Base-by-base conservation (phyloP, 2,888 invertebrate species). In the Sceliomorpha sp. region DNA sequence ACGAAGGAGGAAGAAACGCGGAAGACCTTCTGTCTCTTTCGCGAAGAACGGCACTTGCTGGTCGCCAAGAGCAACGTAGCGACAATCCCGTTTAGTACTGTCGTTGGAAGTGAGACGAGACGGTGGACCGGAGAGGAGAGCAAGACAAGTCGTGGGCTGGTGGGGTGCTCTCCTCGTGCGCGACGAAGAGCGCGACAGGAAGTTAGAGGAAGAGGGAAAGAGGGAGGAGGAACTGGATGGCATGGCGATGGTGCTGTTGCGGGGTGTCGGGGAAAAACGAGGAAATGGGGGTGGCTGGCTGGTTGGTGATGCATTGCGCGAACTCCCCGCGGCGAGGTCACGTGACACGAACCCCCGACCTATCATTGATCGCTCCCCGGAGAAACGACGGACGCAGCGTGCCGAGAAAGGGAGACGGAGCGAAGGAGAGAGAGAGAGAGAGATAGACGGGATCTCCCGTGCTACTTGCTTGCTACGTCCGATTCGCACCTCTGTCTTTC, bases 301-400 rank as follows among this genome's bases (percentile, higher is more conserved):
- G 82, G 84, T 81, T 82, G 83, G 83, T 84, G 86, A 86, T 86
- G 86, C 86, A 86, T 86, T 85, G 85, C 85, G 86, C 84, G 84
- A 82, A 84, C 85, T 85, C 83, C 84, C 83, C 83, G 84, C 79
- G 81, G 84, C 78, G 77, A 74, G 85, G 84, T 86, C 86, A 86
- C 85, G 86, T 86, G 86, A 85, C 81, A 79, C 81, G 78, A 79
- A 80, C 81, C 83, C 80, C 81, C 78, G 82, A 80, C 84, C 85
- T 83, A 84, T 85, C 86, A 86, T 86, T 84, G 86, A 86, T 86
- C 86, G 85, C 83, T 85, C 84, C 86, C 85, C 80, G 83, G 86
- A 86, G 86, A 77, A 84, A 82, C 83, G 85, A 81, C 77, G 80
- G 85, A 82, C 83, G 80, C 79, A 80, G 80, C 73, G 69, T 64